Evolutionary conservation across 2,113 vertebrate species (phyloP).

Genomic region (Alethe diademata): DNA sequence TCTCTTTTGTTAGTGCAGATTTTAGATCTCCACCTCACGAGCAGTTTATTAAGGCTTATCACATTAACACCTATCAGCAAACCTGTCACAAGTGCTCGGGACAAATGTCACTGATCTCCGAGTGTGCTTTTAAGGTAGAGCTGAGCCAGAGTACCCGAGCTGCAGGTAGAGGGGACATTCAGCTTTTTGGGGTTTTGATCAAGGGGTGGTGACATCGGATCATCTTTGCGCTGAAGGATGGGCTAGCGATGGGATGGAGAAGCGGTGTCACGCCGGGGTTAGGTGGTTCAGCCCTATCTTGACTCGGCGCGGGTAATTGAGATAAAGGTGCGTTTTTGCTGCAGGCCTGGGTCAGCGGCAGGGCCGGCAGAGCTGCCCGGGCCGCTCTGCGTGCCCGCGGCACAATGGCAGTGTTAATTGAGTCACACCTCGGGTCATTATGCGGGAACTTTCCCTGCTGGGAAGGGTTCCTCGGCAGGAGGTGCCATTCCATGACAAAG

Average conservation of each 20-base stretch:
- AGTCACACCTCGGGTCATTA: not conserved
- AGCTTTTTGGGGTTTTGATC: fast-evolving
- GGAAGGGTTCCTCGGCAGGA: not conserved
- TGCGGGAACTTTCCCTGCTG: conserved; percentile 15
- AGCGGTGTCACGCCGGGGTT: not conserved
- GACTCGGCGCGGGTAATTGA: not conserved
- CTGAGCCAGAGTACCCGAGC: not conserved
- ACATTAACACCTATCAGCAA: not conserved
- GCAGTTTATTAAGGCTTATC: not conserved
- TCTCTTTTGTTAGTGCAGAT: no score
- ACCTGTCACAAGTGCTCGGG: not conserved
- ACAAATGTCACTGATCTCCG: not conserved
- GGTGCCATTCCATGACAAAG: not conserved
- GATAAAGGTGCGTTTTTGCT: not conserved
- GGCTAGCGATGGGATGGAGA: not conserved
- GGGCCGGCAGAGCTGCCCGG: not conserved
- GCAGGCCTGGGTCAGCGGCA: not conserved
- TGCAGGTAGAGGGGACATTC: fast-evolving
- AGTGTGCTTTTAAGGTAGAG: not conserved
- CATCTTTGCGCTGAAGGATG: fast-evolving
- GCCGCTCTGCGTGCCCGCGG: not conserved
- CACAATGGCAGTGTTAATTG: not conserved
- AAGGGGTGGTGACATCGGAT: fast-evolving
- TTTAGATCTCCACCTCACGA: not conserved
- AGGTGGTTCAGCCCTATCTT: not conserved